Evolutionary conservation across 2,797 vertebrate species (phyloP), one percentile per base, ranked within the genome.

Genomic region (Sebastes steindachneri): DNA sequence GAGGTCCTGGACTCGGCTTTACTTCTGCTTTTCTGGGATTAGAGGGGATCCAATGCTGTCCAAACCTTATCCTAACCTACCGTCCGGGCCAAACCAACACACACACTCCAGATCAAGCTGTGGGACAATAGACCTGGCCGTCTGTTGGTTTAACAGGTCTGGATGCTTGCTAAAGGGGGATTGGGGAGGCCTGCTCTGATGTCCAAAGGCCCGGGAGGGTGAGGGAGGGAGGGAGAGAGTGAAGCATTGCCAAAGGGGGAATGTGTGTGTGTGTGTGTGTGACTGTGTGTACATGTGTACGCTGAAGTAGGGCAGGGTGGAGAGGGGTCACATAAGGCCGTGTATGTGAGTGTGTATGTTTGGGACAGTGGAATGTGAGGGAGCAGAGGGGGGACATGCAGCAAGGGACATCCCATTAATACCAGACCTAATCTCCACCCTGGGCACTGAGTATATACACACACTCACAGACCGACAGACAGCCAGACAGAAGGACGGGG

Each of bases 101-200:
- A 76, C 90, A 79, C 86, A 89, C 92, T 92, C 90, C 88, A 85
- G 85, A 82, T 88, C 85, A 87, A 87, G 89, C 90, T 74, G 62
- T n/a, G 67, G 86, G 78, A 95, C 94, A 95, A 95, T 88, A 79
- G 94, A 73, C 86, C 59, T 48, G 83, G 83, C 77, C 26, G 57
- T 79, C 51, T 95, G 94, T 95, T 95, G 83, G 82, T 94, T 93
- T 93, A 91, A 84, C 80, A 83, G 83, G 90, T 90, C 94, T 91
- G 90, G 82, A 45, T 90, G 87, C 90, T 84, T 82, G 85, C 79
- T 88, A 86, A 89, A 85, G 77, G 77, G 88, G 86, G 86, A 88
- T 86, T 90, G 85, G 83, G 82, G 57, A 84, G 85, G 91, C 79
- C 86, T 85, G 83, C 88, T 87, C 88, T 90, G 90, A 88, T 92